Evolutionary conservation across 2,797 vertebrate genomes (phyloP).

Genomic region (Etheostoma perlongum): DNA sequence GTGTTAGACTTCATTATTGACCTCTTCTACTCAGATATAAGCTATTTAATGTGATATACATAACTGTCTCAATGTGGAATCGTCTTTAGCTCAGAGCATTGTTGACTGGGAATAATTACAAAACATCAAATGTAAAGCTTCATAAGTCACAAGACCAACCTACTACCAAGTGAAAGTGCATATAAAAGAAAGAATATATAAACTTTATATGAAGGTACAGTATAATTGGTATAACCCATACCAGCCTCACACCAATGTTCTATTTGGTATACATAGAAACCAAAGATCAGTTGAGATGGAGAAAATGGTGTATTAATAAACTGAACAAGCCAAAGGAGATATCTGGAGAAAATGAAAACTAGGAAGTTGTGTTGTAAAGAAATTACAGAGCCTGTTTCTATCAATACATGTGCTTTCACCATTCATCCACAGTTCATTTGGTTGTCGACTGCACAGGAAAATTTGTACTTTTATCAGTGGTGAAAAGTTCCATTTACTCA

Average conservation of each 20-base stretch:
- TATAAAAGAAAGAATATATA: not conserved
- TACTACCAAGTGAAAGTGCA: not conserved
- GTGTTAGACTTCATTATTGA: not conserved
- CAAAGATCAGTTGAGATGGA: not conserved
- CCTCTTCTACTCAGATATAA: not conserved
- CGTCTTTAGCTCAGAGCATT: not conserved
- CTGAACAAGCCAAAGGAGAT: not conserved
- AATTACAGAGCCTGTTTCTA: not conserved
- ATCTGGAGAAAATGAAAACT: not conserved
- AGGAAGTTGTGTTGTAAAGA: not conserved
- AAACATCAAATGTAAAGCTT: not conserved
- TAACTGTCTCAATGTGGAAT: not conserved
- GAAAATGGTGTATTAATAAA: constrained; percentile 10
- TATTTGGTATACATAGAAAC: constrained; percentile 13
- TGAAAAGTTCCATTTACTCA: not conserved
- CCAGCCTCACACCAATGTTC: not conserved
- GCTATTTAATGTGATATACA: not conserved
- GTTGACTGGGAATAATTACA: not conserved
- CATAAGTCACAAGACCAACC: not conserved
- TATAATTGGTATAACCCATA: not conserved
- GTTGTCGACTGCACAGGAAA: not conserved
- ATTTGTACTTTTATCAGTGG: not conserved
- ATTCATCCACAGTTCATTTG: not conserved
- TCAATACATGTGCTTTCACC: not conserved
- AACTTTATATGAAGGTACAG: no score